phyloP scores from a whole-genome alignment of 2,113 vertebrate species.

The Ia io region DNA sequence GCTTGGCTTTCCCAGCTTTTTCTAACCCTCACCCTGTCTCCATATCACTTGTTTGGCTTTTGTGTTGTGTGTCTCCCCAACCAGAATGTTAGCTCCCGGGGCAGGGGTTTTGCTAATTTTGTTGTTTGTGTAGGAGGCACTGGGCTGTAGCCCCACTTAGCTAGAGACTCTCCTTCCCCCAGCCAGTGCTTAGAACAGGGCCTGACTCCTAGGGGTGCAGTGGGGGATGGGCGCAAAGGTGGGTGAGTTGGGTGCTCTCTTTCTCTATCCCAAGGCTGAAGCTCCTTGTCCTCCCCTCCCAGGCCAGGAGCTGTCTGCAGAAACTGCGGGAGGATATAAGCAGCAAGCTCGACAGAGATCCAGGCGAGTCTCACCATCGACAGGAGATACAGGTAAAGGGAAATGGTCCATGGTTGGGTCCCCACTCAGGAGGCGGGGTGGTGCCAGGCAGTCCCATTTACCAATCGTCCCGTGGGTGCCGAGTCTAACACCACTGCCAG shows the following conservation, averaged over 20 bases:
- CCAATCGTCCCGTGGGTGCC: rapidly evolving
- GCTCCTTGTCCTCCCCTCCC: constrained; percentile 59
- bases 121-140: neutral
- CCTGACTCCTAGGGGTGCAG: neutral
- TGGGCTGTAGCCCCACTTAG: neutral
- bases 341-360: constrained; percentile 76
- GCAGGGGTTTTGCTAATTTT: neutral
- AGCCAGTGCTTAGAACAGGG: neutral
- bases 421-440: neutral
- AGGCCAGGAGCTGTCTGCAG: constrained; percentile 82
- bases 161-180: neutral
- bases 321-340: constrained; percentile 83
- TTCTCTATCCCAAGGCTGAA: constrained; percentile 53
- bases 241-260: neutral
- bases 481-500: too few species aligned
- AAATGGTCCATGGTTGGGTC: neutral
- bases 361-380: constrained; percentile 26
- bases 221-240: neutral
- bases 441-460: neutral
- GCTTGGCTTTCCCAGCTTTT: neutral
- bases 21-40: neutral
- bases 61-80: neutral
- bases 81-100: neutral
- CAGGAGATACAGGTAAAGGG: constrained; percentile 67
- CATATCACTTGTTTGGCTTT: neutral